These are phyloP conservation scores for Cebidichthys violaceus DNA, from an alignment of 2,113 vertebrate genomes.

Conservation along the genomic window DNA sequence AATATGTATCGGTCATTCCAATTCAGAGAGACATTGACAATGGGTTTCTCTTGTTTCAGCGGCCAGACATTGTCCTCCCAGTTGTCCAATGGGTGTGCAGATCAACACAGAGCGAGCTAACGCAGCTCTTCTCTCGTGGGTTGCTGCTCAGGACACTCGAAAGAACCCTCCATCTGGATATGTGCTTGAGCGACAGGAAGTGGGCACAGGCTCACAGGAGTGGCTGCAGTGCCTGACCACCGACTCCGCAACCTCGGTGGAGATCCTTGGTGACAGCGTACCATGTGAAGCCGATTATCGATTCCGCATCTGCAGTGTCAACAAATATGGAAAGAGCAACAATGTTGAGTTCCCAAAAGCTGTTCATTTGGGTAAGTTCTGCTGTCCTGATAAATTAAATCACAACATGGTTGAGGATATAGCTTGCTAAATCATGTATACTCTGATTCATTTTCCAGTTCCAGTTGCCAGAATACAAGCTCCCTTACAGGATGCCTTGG, in stretches of 20 bases:
- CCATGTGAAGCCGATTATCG: conserved; percentile 91
- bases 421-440: background rate
- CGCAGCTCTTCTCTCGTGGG: conserved; percentile 90
- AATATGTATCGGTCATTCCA: background rate
- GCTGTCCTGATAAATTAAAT: background rate
- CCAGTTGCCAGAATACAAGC: conserved; percentile 90
- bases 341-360: conserved; percentile 90
- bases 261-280: conserved; percentile 92
- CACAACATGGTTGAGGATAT: background rate
- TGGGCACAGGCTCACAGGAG: conserved; percentile 85
- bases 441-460: conserved; percentile 79
- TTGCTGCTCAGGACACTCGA: conserved; percentile 85
- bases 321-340: conserved; percentile 90
- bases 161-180: conserved; percentile 88
- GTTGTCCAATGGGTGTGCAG: conserved; percentile 87
- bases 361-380: conserved; percentile 90
- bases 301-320: conserved; percentile 91
- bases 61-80: conserved; percentile 89
- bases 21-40: background rate
- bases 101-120: conserved; percentile 91
- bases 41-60: conserved; percentile 76
- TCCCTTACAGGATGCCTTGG: conserved; percentile 87
- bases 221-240: conserved; percentile 95
- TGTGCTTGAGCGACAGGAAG: conserved; percentile 91
- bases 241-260: conserved; percentile 88